Percentiles rank a stretch among this genome's conserved stretches.
Evolutionary conservation across 1,140 invertebrate genomes (phyloP).

Genomic region (Drosophila busckii): DNA sequence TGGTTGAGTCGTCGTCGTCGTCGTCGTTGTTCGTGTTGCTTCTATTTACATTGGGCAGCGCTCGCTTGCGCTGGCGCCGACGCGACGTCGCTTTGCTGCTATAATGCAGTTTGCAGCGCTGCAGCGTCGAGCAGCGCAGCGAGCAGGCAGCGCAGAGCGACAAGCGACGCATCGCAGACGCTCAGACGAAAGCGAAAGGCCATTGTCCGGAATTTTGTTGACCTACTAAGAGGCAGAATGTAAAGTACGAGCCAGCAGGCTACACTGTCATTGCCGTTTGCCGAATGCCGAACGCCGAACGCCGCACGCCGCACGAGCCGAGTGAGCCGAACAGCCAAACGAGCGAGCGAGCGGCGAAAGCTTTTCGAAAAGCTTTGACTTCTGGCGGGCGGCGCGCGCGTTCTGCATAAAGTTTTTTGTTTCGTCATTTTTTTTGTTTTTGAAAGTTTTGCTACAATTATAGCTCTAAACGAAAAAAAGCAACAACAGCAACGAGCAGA

Average conservation of each 20-base stretch:
- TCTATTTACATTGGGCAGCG: conserved; percentile 59
- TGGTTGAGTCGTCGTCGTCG: conserved; percentile 7
- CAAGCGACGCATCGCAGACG: conserved; percentile 51
- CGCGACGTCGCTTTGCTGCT: conserved; percentile 21
- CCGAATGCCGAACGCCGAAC: not conserved
- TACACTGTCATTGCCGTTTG: conserved; percentile 77
- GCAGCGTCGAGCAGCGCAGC: conserved; percentile 12
- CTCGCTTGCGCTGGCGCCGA: conserved; percentile 34
- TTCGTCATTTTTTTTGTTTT: conserved; percentile 20
- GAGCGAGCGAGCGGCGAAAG: conserved; percentile 15
- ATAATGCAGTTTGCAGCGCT: conserved; percentile 27
- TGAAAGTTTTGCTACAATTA: conserved; percentile 45
- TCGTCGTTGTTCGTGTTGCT: conserved; percentile 32
- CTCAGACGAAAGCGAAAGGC: conserved; percentile 79
- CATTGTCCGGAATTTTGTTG: conserved; percentile 79
- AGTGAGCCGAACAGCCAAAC: not conserved
- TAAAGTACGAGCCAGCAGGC: conserved; percentile 62
- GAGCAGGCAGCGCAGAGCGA: not conserved
- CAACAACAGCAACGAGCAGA: conserved; percentile 1
- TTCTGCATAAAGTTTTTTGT: conserved; percentile 12
- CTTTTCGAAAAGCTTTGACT: conserved; percentile 22
- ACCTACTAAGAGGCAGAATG: conserved; percentile 78
- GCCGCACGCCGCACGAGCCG: conserved; percentile 1
- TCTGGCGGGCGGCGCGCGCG: conserved; percentile 4
- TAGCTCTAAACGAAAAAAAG: conserved; percentile 18